Percentiles rank a stretch among this genome's conserved stretches.
Evolutionary conservation across 2,113 vertebrate genomes (phyloP).

Genomic region (Promerops cafer): DNA sequence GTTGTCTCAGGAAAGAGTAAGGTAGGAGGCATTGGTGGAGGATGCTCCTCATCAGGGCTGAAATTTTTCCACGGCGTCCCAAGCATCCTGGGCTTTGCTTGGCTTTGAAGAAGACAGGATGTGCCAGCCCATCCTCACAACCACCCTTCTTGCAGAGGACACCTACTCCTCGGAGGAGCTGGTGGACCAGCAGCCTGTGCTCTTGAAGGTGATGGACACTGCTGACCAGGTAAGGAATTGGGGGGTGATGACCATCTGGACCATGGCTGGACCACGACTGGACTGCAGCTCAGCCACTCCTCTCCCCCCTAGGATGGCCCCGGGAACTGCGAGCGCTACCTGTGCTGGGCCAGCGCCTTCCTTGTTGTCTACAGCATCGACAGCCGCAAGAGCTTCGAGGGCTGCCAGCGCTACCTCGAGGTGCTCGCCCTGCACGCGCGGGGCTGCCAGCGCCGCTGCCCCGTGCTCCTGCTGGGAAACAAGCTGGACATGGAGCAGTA

Average conservation of each 20-base stretch:
- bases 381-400: conserved; percentile 78
- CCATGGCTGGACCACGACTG: background rate
- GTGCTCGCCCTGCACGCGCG: conserved; percentile 67
- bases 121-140: background rate
- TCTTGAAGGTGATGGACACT: conserved; percentile 89
- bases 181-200: conserved; percentile 85
- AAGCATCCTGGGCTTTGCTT: background rate
- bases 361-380: conserved; percentile 87
- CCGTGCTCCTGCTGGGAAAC: conserved; percentile 85
- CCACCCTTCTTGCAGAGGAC: conserved; percentile 77
- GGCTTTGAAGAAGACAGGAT: background rate
- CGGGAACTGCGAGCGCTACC: conserved; percentile 82
- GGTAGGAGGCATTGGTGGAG: background rate
- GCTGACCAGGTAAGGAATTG: conserved; percentile 78
- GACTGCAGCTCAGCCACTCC: background rate
- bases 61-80: background rate
- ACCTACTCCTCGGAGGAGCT: conserved; percentile 85
- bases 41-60: background rate
- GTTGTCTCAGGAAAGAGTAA: background rate
- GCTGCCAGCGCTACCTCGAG: conserved; percentile 80
- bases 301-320: conserved; percentile 74
- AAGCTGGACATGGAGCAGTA: conserved; percentile 93
- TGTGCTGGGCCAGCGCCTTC: conserved; percentile 84
- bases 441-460: conserved; percentile 68
- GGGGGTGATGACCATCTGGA: background rate